Base-by-base conservation (phyloP, 2,888 invertebrate genomes). In the Drosophila siamana region DNA sequence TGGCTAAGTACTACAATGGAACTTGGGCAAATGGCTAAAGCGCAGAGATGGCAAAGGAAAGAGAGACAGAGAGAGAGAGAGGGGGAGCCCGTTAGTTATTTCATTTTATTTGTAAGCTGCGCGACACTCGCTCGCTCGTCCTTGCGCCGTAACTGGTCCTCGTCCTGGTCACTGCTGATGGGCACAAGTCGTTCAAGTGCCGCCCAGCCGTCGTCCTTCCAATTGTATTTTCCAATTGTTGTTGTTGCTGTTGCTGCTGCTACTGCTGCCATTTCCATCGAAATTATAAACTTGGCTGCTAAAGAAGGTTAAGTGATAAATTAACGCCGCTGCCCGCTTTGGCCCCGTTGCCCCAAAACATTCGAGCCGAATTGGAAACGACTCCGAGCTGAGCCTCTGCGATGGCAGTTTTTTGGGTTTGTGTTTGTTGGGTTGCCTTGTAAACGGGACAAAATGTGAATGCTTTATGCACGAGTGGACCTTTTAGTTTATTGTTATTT, bases 241-340 rank as follows among this genome's bases (percentile, higher is more conserved):
- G n/a, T n/a, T n/a, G n/a, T n/a, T n/a, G 68, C 47, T 68, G 16
- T 44, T 28, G 15, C 43, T 36, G n/a, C 5, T 52, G 54, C 36
- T 15, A 6, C 47, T 60, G 62, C 51, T 36, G 44, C 70, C 51
- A 57, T 54, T 50, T 48, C 61, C 72, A 69, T 50, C 79, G 73
- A 84, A 84, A 84, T 84, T 84, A 88, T 84, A 84, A 88, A 84
- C 84, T 88, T 84, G 86, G 86, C 84, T 83, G 82, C 79, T 87
- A 85, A 85, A 83, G 84, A 86, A 84, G 84, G 84, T 84, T 88
- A 84, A 84, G 84, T 84, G 84, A 84, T 84, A 84, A 84, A 88
- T 84, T 84, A 84, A 88, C 84, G 86, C 86, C 64, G 61, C 81
- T 70, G 81, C 66, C 70, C 75, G 59, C 48, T 69, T 69, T 65